These are phyloP conservation scores for Drosophila equinoxialis DNA, from an alignment of 1,140 invertebrate genomes.

Conservation along the genomic window DNA sequence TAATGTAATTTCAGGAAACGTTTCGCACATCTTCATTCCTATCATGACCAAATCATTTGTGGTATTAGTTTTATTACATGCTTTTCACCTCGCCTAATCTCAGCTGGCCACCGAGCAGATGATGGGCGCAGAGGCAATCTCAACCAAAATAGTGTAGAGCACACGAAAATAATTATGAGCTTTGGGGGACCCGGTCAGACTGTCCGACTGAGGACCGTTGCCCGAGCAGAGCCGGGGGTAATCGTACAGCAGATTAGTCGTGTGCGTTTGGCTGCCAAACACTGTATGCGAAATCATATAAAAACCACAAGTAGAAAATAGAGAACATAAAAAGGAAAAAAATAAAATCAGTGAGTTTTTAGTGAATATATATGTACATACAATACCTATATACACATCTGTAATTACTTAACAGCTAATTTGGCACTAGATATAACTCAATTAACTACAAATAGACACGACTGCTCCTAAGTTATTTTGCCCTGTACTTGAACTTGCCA, in stretches of 20 bases:
- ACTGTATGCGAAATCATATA: conserved; percentile 32
- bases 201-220: conserved; percentile 21
- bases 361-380: neutral
- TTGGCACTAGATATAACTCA: conserved; percentile 20
- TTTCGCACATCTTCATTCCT: neutral
- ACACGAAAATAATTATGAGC: conserved; percentile 48
- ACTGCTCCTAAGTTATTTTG: neutral
- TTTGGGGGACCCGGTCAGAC: conserved; percentile 19
- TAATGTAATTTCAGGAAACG: no score
- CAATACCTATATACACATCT: conserved; percentile 28
- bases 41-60: neutral
- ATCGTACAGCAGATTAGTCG: conserved; percentile 56
- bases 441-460: neutral
- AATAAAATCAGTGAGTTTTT: conserved; percentile 38
- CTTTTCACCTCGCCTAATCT: conserved; percentile 18
- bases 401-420: conserved; percentile 44
- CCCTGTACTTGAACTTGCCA: conserved; percentile 21
- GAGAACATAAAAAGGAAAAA: conserved; percentile 52
- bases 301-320: neutral
- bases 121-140: conserved; percentile 8
- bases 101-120: neutral
- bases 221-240: no score
- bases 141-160: conserved; percentile 17
- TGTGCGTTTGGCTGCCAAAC: conserved; percentile 55
- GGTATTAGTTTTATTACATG: conserved; percentile 3